phyloP scores from a whole-genome alignment of 1,140 invertebrate genomes.

The Atopsyche davidsoni region DNA sequence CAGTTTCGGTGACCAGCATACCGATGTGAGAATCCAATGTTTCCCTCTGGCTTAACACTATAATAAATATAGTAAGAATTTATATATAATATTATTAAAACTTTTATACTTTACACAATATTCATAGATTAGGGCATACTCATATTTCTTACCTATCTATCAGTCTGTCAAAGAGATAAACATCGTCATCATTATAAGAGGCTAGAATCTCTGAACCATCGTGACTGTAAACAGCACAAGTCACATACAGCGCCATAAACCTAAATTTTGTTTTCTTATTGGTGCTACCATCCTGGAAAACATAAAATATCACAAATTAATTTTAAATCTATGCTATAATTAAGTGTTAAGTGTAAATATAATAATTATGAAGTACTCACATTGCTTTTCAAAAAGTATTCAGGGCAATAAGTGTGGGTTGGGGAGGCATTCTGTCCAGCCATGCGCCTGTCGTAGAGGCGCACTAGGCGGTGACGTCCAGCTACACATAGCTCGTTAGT shows the following conservation, averaged over 20 bases:
- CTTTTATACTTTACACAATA: neutral
- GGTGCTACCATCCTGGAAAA: constrained; percentile 10
- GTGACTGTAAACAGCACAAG: constrained; percentile 86
- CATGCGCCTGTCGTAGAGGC: constrained; percentile 68
- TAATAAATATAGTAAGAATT: constrained; percentile 5
- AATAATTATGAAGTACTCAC: constrained; percentile 4
- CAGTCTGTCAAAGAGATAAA: constrained; percentile 81
- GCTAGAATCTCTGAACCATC: constrained; percentile 86
- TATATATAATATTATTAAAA: neutral
- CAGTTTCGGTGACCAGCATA: constrained; percentile 77
- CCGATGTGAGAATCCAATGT: constrained; percentile 59
- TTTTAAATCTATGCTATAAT: neutral
- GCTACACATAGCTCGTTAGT: constrained; percentile 74
- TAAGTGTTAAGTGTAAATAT: neutral
- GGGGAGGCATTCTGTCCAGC: constrained; percentile 32
- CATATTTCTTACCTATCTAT: constrained; percentile 11
- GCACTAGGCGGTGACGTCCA: constrained; percentile 58
- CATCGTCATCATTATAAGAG: constrained; percentile 89
- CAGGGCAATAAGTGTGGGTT: constrained; percentile 46
- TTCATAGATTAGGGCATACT: neutral
- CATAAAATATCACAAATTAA: neutral
- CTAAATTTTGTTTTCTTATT: constrained; percentile 16
- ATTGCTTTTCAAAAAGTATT: constrained; percentile 17
- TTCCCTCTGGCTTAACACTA: constrained; percentile 31
- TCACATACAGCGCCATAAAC: constrained; percentile 56